Evolutionary conservation across 1,140 invertebrate species (phyloP).

Genomic region (Drosophila mauritiana): DNA sequence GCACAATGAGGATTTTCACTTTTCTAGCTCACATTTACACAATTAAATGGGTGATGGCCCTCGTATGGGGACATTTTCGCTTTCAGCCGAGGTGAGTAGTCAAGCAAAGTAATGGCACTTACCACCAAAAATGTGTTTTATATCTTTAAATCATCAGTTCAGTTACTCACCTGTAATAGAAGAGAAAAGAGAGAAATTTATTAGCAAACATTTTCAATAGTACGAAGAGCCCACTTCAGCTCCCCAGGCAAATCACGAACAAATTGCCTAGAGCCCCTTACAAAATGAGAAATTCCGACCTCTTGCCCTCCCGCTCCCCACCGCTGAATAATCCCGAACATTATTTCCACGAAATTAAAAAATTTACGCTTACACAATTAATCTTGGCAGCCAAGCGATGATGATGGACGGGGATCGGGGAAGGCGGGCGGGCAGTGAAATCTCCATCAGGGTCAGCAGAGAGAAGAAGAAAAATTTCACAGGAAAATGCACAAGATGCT

Average conservation of each 20-base stretch:
- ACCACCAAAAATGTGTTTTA: conserved; percentile 34
- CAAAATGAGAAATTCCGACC: conserved; percentile 59
- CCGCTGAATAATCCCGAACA: conserved; percentile 38
- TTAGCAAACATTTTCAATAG: conserved; percentile 47
- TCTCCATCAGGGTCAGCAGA: conserved; percentile 16
- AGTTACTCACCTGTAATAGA: conserved; percentile 48
- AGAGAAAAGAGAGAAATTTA: conserved; percentile 24
- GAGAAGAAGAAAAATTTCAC: conserved; percentile 38
- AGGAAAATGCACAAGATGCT: conserved; percentile 69
- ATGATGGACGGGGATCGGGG: conserved; percentile 19
- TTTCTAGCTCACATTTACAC: conserved; percentile 1
- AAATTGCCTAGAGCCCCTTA: conserved; percentile 49
- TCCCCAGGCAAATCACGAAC: conserved; percentile 56
- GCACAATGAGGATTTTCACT: conserved; percentile 25
- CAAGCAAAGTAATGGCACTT: conserved; percentile 25
- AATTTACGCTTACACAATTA: conserved; percentile 81
- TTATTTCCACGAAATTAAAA: conserved; percentile 82
- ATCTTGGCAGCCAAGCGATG: conserved; percentile 56
- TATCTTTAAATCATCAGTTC: conserved; percentile 22
- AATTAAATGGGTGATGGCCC: conserved; percentile 1
- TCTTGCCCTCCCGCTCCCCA: conserved; percentile 6
- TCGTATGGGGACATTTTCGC: conserved; percentile 4
- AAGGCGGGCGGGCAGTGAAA: conserved; percentile 5
- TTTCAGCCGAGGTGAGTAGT: neutral
- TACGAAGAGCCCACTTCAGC: conserved; percentile 1